These are phyloP conservation scores for Drosophila bocki DNA, from an alignment of 1,140 invertebrate genomes.

Conservation along the genomic window DNA sequence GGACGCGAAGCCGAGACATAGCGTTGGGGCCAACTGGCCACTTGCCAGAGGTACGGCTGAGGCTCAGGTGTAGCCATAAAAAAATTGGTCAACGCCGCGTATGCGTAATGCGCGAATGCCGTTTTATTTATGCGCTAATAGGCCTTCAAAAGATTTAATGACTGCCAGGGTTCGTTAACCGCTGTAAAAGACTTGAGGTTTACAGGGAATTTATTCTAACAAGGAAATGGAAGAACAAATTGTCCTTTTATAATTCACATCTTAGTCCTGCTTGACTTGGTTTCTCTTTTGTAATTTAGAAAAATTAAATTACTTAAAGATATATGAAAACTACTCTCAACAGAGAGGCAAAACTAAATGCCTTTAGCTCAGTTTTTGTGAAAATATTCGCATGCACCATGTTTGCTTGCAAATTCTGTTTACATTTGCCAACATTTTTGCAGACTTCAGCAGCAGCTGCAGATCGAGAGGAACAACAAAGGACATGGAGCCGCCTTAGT, in stretches of 20 bases:
- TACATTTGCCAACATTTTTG: slow-evolving; percentile 44
- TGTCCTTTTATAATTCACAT: too few species aligned
- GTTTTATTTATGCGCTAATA: slow-evolving; percentile 43
- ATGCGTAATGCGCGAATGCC: slow-evolving; percentile 65
- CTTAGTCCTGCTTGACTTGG: neutral
- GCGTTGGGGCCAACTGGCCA: slow-evolving; percentile 68
- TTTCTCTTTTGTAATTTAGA: neutral
- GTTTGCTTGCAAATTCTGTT: slow-evolving; percentile 26
- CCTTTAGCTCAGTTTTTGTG: slow-evolving; percentile 9
- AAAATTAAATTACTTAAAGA: neutral
- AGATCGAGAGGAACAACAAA: slow-evolving; percentile 29
- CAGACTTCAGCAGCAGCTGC: slow-evolving; percentile 22
- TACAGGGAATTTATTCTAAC: neutral
- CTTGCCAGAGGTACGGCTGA: slow-evolving; percentile 40
- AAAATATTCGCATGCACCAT: neutral
- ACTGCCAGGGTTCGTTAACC: slow-evolving; percentile 1
- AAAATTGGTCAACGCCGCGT: slow-evolving; percentile 58
- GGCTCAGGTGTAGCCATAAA: slow-evolving; percentile 54
- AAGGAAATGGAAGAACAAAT: neutral
- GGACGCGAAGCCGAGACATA: slow-evolving; percentile 7
- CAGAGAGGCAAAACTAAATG: slow-evolving; percentile 1
- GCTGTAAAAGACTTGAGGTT: neutral
- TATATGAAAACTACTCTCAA: slow-evolving; percentile 1
- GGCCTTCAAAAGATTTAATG: slow-evolving; percentile 19
- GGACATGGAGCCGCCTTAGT: slow-evolving; percentile 26